Base-by-base conservation (phyloP, 2,113 vertebrate species). In the Indicator maculatus region DNA sequence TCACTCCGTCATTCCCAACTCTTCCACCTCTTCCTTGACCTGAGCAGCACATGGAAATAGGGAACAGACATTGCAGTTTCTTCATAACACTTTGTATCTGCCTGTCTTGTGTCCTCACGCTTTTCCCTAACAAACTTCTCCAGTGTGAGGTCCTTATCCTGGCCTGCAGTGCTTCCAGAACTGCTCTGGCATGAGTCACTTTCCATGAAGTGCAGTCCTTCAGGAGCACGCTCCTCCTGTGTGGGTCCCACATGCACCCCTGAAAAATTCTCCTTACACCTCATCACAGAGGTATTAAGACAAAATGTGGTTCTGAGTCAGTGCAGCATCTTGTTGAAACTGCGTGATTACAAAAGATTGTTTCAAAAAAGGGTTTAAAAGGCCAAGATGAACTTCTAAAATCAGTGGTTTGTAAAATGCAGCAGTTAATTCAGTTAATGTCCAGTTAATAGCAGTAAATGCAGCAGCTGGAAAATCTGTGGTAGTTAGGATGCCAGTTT, bases 31-130 rank as follows among this genome's bases (percentile, higher is more conserved):
- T 4, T n/a, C 23, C 18, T 14, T 0, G 2, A 14, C n/a, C n/a
- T 1, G 1, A 58, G 30, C 1, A 0, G 20, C 65, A 31, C 31
- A 27, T 11, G 9, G 31, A 4, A 50, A 14, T 7, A 27, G 60
- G 67, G 33, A 24, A 30, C 14, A 36, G 53, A 31, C 30, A 19
- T 27, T 41, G 19, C 2, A 2, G 52, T 41, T 16, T 26, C 41
- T 73, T 73, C 10, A 1, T 33, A 33, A 16, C 12, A 20, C 24
- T 66, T 26, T 33, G n/a, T 60, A 60, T 60, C 58, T 33, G 31
- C 58, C 31, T n/a, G 58, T 33, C 58, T 19, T 33, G 21, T 12
- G 8, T 21, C 31, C n/a, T 60, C 19, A 60, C 12, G 12, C 56
- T 59, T n/a, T 31, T 31, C 27, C 21, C 27, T 45, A 63, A 28